Percentiles rank a stretch among this genome's conserved stretches.
Evolutionary conservation across 2,113 vertebrate genomes (phyloP).

Genomic region (Nothobranchius kuhntae): DNA sequence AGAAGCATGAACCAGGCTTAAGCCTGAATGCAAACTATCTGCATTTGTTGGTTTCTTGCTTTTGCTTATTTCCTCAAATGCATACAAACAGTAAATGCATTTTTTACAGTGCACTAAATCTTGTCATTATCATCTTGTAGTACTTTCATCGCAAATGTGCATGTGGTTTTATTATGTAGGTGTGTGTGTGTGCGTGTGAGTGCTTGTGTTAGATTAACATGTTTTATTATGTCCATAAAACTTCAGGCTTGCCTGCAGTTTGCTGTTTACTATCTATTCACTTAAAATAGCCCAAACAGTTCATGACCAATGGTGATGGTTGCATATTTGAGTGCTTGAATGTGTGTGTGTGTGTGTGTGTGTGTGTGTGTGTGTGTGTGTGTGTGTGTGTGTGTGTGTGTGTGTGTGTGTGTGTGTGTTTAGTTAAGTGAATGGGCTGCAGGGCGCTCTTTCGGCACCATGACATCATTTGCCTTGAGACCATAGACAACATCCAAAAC

Average conservation of each 20-base stretch:
- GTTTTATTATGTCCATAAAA: slow-evolving; percentile 41
- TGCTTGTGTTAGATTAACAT: slow-evolving; percentile 11
- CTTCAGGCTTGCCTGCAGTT: slow-evolving; percentile 13
- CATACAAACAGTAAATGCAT: not conserved
- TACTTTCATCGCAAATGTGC: not conserved
- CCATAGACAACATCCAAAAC: slow-evolving; percentile 16
- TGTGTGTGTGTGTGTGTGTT: not conserved
- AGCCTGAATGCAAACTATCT: not conserved
- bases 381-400: too few relatives aligned
- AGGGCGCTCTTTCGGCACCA: slow-evolving; percentile 40
- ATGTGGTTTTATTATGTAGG: not conserved
- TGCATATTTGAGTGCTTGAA: not conserved
- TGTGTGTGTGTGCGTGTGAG: not conserved
- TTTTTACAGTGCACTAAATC: slow-evolving; percentile 7
- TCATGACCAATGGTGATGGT: slow-evolving; percentile 28
- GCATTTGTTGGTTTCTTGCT: not conserved
- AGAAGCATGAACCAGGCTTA: too few relatives aligned
- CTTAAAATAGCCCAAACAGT: slow-evolving; percentile 17
- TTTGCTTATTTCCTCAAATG: not conserved
- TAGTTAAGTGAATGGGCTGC: slow-evolving; percentile 37
- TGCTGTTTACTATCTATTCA: slow-evolving; percentile 29
- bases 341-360: not conserved
- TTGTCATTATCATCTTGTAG: slow-evolving; percentile 4
- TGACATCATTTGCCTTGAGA: slow-evolving; percentile 44
- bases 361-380: slow-evolving; percentile 9